Base-by-base conservation (phyloP, 2,797 vertebrate genomes). In the Alcedo quadribrachys region DNA sequence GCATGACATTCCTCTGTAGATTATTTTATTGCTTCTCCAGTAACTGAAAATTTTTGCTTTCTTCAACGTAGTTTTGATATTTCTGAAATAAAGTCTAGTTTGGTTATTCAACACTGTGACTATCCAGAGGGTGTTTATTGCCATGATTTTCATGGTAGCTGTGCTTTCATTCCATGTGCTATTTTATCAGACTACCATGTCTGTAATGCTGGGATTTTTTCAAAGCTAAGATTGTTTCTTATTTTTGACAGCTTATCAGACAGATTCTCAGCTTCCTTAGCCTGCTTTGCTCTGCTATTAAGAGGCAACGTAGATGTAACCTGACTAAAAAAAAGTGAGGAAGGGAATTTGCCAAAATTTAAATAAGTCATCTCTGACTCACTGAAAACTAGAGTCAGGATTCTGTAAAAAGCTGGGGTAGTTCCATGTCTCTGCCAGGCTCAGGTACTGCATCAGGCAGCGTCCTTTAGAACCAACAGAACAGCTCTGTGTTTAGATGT, bases 1-100 rank as follows among this genome's bases (percentile, higher is more conserved):
- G 85, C 92, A 94, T 82, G 92, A 89, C 89, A 87, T 97, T 92
- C 94, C 93, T 96, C 76, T 93, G 91, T 96, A 93, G 94, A 95
- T 96, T 93, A 89, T 95, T 97, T 95, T 94, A 94, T 93, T 96
- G 83, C 94, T 97, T 95, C 86, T 95, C 85, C 89, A 89, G 43
- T 96, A 94, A 92, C 80, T 58, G 74, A 91, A 96, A 89, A 85
- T 91, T 95, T 96, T 94, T 89, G 94, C 85, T 90, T 91, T 95
- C 88, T 87, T 91, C 68, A 95, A 83, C 2, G 70, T 91, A 93
- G 82, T 94, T 94, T 95, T 94, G 83, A 69, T 93, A 95, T 97
- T 94, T 96, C 94, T 95, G 87, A 96, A 98, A 98, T 98, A 98
- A 98, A 98, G 63, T 89, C 91, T 85, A 95, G 79, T 94, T 96